Percentiles rank a stretch among this genome's conserved stretches.
phyloP scores from a whole-genome alignment of 2,888 invertebrate species.

The Drosophila bunnanda region DNA sequence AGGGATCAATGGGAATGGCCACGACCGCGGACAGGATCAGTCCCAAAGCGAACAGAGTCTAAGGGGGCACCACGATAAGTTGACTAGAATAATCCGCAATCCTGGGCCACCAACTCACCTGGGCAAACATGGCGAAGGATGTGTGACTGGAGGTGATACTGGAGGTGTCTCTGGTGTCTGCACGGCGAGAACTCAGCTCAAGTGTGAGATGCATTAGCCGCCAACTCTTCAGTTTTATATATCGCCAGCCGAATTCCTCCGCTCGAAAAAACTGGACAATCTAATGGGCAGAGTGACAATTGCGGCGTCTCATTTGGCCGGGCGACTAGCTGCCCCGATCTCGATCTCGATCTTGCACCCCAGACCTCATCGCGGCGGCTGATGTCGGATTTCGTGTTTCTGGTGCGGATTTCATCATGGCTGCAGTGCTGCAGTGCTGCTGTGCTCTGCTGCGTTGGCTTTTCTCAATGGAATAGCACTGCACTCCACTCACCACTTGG shows the following conservation, averaged over 20 bases:
- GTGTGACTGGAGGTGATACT: conserved; percentile 27
- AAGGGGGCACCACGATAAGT: neutral
- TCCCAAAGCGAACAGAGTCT: conserved; percentile 80
- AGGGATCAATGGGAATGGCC: conserved; percentile 75
- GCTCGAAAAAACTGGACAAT: conserved; percentile 44
- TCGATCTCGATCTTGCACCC: conserved; percentile 49
- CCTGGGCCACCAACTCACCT: conserved; percentile 73
- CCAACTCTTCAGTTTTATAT: conserved; percentile 84
- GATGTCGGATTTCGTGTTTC: conserved; percentile 61
- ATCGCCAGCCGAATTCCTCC: conserved; percentile 25
- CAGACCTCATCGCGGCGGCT: conserved; percentile 33
- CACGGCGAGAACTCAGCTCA: conserved; percentile 83
- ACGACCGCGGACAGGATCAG: conserved; percentile 74
- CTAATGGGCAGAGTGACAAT: conserved; percentile 73
- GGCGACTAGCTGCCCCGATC: conserved; percentile 25
- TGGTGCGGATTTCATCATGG: conserved; percentile 72
- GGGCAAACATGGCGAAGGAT: conserved; percentile 79
- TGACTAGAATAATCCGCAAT: neutral
- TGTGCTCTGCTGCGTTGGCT: conserved; percentile 29
- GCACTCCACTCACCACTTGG: conserved; percentile 25
- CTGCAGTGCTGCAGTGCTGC: neutral
- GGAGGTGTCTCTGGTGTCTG: conserved; percentile 65
- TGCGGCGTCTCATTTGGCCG: conserved; percentile 53
- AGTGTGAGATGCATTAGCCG: conserved; percentile 83
- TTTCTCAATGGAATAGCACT: conserved; percentile 75